Conservation (phyloP, 2,888 invertebrate species). For the Oscheius sp. region DNA sequence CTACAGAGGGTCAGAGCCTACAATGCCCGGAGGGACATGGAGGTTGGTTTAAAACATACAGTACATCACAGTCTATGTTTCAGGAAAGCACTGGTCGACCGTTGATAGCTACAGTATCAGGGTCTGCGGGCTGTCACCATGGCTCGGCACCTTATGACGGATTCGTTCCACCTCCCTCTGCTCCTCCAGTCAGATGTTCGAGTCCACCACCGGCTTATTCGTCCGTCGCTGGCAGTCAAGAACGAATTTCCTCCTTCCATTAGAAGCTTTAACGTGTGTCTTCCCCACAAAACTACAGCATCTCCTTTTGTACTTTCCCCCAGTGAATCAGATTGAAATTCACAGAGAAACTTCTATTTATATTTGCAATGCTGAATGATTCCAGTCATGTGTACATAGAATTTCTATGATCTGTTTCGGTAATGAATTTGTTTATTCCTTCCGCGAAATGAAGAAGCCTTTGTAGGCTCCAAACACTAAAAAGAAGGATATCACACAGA, state of each 20-base stretch:
- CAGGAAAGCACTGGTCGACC: slow-evolving; percentile 16
- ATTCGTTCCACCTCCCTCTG: slow-evolving; percentile 7
- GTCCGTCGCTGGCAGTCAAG: slow-evolving; percentile 35
- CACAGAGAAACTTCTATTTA: background rate
- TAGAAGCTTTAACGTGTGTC: slow-evolving; percentile 20
- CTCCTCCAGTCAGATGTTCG: slow-evolving; percentile 21
- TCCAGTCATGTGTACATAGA: slow-evolving; percentile 33
- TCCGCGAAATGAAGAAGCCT: background rate
- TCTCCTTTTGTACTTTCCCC: too few species aligned
- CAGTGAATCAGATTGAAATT: background rate
- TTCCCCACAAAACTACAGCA: background rate
- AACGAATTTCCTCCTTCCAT: slow-evolving; percentile 20
- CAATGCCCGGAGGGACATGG: slow-evolving; percentile 42
- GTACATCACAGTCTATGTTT: background rate
- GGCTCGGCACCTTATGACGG: slow-evolving; percentile 25
- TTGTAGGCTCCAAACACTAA: slow-evolving; percentile 22
- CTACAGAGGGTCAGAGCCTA: slow-evolving; percentile 47
- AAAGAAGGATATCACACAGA: slow-evolving; percentile 19
- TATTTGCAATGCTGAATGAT: slow-evolving; percentile 20
- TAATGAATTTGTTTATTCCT: background rate
- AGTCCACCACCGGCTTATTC: slow-evolving; percentile 42
- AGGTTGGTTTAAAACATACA: slow-evolving; percentile 1
- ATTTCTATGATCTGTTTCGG: background rate
- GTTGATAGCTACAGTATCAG: slow-evolving; percentile 15
- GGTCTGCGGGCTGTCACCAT: background rate